Evolutionary conservation across 2,797 vertebrate species (phyloP).

Genomic region (Emydoidea blandingii): DNA sequence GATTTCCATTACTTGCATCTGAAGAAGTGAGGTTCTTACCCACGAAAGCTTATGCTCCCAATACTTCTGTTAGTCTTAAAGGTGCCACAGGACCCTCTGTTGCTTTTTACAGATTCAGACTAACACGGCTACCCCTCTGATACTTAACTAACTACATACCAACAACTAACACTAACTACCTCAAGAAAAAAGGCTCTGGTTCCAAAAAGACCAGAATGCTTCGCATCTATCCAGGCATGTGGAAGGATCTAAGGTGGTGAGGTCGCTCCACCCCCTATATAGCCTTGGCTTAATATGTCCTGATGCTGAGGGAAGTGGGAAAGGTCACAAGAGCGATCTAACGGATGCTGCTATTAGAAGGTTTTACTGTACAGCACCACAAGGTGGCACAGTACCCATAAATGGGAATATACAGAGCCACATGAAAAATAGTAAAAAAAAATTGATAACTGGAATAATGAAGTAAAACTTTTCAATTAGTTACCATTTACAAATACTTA

Average conservation of each 20-base stretch:
- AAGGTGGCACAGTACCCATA: background rate
- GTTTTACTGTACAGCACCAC: background rate
- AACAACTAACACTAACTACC: background rate
- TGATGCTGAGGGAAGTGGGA: background rate
- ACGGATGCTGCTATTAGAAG: background rate
- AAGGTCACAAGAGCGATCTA: background rate
- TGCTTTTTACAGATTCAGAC: no score
- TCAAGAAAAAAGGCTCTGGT: background rate
- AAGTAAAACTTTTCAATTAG: background rate
- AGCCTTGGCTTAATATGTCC: background rate
- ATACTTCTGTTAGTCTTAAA: no score
- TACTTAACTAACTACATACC: background rate
- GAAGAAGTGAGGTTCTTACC: no score
- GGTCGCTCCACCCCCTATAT: background rate
- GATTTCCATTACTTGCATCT: no score
- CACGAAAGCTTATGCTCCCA: no score
- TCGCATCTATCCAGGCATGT: background rate
- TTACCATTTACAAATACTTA: constrained; percentile 76
- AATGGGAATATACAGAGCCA: background rate
- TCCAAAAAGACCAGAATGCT: background rate
- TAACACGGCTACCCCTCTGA: no score
- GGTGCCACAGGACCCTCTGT: no score
- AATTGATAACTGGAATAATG: background rate
- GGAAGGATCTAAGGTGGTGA: background rate
- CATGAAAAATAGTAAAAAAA: background rate